These are phyloP conservation scores for Tragelaphus imberbis DNA, from an alignment of 2,113 vertebrate species.

Conservation along the genomic window DNA sequence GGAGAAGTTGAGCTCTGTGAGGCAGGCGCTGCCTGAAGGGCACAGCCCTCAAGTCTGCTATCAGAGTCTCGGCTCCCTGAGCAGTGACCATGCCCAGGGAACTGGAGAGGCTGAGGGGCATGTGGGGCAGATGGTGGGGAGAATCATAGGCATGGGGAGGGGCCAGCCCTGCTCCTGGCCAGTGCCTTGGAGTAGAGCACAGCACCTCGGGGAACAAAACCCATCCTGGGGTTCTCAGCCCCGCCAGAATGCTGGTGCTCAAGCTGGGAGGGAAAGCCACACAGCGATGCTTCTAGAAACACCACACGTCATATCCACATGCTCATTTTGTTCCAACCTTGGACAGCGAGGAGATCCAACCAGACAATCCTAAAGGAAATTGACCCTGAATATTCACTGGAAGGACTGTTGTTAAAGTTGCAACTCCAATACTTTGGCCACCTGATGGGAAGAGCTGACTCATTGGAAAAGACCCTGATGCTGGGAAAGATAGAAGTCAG, in stretches of 20 bases:
- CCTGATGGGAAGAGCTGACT: not conserved
- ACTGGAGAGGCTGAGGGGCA: not conserved
- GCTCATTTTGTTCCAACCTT: not conserved
- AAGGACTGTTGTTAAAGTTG: not conserved
- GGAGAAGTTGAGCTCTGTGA: not conserved
- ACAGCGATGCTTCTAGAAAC: rapidly evolving
- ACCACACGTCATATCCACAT: not conserved
- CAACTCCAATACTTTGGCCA: not conserved
- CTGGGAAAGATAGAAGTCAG: not conserved
- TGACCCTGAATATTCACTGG: not conserved
- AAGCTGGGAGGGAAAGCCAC: not conserved
- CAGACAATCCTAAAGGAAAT: not conserved
- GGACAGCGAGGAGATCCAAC: not conserved
- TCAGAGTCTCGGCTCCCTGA: not conserved
- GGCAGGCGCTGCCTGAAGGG: not conserved
- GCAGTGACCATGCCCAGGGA: not conserved
- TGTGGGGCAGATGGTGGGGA: not conserved
- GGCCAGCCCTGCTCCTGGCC: not conserved
- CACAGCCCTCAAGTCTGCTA: not conserved
- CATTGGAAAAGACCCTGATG: not conserved
- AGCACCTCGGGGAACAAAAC: not conserved
- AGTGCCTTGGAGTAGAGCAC: not conserved
- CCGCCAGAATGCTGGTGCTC: too few species aligned
- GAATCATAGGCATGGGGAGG: not conserved
- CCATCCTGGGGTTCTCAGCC: not conserved